Evolutionary conservation across 2,888 invertebrate genomes (phyloP).

Genomic region (Spicauda simplicius): DNA sequence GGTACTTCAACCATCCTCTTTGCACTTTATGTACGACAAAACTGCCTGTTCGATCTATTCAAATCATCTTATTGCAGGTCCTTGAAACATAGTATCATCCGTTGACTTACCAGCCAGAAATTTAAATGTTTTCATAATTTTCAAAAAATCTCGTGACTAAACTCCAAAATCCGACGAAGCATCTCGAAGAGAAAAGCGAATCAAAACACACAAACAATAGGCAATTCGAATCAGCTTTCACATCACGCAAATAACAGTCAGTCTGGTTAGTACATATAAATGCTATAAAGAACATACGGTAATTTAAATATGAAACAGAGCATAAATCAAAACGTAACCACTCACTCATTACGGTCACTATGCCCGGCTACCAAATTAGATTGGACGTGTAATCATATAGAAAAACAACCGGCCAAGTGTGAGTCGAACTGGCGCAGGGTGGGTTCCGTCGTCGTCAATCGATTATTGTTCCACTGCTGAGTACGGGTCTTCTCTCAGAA

Average conservation of each 20-base stretch:
- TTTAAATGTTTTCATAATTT: too few relatives aligned
- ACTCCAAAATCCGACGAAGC: background rate
- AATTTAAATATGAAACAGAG: constrained; percentile 12
- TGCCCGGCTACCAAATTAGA: constrained; percentile 35
- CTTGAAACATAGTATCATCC: too few relatives aligned
- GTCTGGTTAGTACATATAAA: constrained; percentile 10
- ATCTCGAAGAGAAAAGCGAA: constrained; percentile 1
- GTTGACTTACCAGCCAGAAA: too few relatives aligned
- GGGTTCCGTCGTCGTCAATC: too few relatives aligned
- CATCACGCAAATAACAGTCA: constrained; percentile 8
- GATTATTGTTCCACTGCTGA: too few relatives aligned
- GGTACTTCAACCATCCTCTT: too few relatives aligned
- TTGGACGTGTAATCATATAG: constrained; percentile 38
- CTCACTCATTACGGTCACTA: constrained; percentile 24
- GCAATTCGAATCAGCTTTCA: constrained; percentile 18
- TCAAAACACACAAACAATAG: background rate
- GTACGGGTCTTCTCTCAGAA: too few relatives aligned
- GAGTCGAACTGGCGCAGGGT: too few relatives aligned
- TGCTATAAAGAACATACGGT: constrained; percentile 9
- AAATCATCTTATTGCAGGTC: too few relatives aligned
- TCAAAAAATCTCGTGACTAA: background rate
- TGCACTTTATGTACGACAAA: too few relatives aligned
- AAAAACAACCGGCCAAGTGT: too few relatives aligned
- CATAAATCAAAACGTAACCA: constrained; percentile 32
- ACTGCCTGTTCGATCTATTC: too few relatives aligned